Conservation (phyloP, 1,140 invertebrate genomes). For the Microplitis mediator region DNA sequence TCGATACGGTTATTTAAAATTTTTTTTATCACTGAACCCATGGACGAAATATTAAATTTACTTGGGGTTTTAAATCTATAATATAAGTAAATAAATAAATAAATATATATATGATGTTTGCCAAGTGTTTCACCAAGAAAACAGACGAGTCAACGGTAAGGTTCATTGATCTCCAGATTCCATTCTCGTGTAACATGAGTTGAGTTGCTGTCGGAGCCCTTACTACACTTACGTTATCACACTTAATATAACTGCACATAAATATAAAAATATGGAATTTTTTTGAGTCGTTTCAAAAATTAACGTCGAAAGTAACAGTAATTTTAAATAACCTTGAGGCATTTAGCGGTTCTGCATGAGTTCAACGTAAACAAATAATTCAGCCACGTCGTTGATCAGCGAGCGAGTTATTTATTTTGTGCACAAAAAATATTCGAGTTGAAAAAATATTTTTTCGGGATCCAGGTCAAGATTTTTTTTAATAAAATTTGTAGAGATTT, state of each 20-base stretch:
- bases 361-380: no score
- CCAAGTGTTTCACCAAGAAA: conserved; percentile 30
- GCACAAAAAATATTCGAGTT: no score
- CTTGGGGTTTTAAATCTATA: not conserved
- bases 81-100: not conserved
- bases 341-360: no score
- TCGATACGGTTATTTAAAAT: not conserved
- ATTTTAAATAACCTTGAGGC: no score
- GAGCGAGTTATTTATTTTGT: no score
- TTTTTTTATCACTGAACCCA: not conserved
- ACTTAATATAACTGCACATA: not conserved
- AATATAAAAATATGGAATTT: no score
- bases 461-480: no score
- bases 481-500: no score
- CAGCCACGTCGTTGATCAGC: no score
- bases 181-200: not conserved
- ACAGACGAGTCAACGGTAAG: conserved; percentile 33
- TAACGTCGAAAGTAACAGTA: no score
- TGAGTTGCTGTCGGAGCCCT: not conserved
- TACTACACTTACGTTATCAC: not conserved
- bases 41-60: not conserved
- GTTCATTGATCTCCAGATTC: conserved; percentile 33
- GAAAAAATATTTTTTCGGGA: no score
- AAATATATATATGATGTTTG: conserved; percentile 20
- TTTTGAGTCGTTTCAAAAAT: no score